Conservation (phyloP, 2,797 vertebrate genomes). For the Propithecus perrieri region DNA sequence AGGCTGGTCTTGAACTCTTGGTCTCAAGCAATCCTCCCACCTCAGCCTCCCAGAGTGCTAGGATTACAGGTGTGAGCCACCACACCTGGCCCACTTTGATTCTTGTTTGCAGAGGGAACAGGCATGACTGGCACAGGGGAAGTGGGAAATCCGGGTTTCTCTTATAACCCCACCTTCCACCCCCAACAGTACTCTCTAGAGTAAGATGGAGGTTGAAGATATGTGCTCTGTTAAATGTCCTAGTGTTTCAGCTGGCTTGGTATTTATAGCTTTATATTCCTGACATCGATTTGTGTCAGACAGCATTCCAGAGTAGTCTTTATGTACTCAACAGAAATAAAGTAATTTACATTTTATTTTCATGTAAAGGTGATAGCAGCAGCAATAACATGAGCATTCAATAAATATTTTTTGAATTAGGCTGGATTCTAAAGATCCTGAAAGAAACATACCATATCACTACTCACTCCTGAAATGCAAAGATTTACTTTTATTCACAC, state of each 20-base stretch:
- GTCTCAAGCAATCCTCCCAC: background rate
- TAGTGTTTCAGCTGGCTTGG: background rate
- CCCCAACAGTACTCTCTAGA: background rate
- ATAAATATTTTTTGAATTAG: background rate
- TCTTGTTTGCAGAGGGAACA: background rate
- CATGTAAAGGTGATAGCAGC: background rate
- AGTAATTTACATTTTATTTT: conserved; percentile 46
- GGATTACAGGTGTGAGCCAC: background rate
- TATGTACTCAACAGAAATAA: background rate
- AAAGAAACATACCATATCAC: background rate
- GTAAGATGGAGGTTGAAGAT: background rate
- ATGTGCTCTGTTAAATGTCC: background rate
- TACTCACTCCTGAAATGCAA: background rate
- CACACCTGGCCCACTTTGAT: background rate
- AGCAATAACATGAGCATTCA: background rate
- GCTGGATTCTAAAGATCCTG: background rate
- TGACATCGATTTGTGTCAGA: background rate
- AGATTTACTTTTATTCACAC: background rate
- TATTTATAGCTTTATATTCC: background rate
- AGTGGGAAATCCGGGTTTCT: background rate
- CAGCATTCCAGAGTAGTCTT: background rate
- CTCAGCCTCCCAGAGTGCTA: background rate
- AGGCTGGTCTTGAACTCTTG: background rate
- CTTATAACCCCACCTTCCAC: background rate
- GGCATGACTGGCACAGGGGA: background rate